Evolutionary conservation across 1,140 invertebrate genomes (phyloP), one percentile per base, ranked within the genome.

Genomic region (Probaryconus sp.): DNA sequence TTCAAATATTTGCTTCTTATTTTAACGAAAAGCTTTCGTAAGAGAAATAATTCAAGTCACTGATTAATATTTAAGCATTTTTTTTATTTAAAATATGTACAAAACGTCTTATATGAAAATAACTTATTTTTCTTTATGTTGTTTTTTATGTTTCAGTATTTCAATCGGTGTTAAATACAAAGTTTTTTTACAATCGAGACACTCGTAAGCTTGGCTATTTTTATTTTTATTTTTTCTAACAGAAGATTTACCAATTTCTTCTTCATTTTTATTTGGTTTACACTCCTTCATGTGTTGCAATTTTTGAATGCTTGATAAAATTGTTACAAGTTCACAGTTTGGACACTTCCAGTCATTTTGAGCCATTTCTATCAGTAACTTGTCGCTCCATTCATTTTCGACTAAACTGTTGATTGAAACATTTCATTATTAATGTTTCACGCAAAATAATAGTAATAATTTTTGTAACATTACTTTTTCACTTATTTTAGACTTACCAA

Each of bases 401-500:
- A 89, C 76, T 45, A 92, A 81, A 80, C 90, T 91, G 76, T 10
- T 40, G 86, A 86, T n/a, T n/a, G n/a, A n/a, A n/a, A n/a, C n/a
- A n/a, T n/a, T n/a, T n/a, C n/a, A n/a, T 2, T 68, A 51, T 31
- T 33, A 61, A 50, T 35, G 37, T 50, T 40, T 37, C n/a, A n/a
- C n/a, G n/a, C n/a, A 28, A 20, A 70, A 56, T 51, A 43, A 60
- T 33, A 58, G 18, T 50, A 13, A 18, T 5, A 48, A 10, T 50
- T 28, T 42, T 26, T 26, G 45, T 17, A 0, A 35, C 5, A 6
- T n/a, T 9, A 20, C 10, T n/a, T n/a, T n/a, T n/a, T n/a, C n/a
- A n/a, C n/a, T n/a, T n/a, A n/a, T n/a, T n/a, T n/a, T n/a, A 48
- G 4, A 88, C 85, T 89, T 89, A 95, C 94, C 96, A 96, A 82